phyloP scores from a whole-genome alignment of 2,113 vertebrate genomes.

The Petroica traversi region DNA sequence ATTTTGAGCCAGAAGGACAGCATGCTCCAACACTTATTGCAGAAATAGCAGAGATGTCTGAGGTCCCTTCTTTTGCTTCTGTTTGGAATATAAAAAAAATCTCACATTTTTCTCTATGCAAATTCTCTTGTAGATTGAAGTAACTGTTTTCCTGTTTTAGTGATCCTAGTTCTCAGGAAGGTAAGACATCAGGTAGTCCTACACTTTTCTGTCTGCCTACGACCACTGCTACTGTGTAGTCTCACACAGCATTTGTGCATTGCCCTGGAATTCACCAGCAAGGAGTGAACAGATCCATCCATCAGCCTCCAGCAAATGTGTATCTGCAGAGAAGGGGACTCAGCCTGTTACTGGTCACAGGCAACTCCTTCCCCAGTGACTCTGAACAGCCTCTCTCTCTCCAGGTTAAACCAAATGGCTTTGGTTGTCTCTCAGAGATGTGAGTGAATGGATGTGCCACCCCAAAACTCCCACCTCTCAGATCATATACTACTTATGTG shows the following conservation, averaged over 20 bases:
- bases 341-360: background rate
- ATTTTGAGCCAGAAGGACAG: background rate
- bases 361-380: background rate
- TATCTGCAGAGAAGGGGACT: background rate
- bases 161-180: background rate
- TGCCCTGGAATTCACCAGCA: background rate
- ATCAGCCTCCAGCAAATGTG: background rate
- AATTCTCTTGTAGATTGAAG: background rate
- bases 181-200: background rate
- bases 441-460: background rate
- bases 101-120: background rate
- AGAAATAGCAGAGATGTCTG: background rate
- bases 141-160: background rate
- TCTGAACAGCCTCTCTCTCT: background rate
- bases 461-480: background rate
- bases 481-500: background rate
- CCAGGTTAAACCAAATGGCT: background rate
- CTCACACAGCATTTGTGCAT: background rate
- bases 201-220: background rate
- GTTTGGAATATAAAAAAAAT: background rate
- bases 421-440: background rate
- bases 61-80: background rate
- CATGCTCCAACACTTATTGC: background rate
- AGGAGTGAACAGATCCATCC: accelerated
- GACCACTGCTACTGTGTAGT: background rate